These are phyloP conservation scores for Drosophila pruinosa DNA, from an alignment of 1,140 invertebrate genomes.

Conservation along the genomic window DNA sequence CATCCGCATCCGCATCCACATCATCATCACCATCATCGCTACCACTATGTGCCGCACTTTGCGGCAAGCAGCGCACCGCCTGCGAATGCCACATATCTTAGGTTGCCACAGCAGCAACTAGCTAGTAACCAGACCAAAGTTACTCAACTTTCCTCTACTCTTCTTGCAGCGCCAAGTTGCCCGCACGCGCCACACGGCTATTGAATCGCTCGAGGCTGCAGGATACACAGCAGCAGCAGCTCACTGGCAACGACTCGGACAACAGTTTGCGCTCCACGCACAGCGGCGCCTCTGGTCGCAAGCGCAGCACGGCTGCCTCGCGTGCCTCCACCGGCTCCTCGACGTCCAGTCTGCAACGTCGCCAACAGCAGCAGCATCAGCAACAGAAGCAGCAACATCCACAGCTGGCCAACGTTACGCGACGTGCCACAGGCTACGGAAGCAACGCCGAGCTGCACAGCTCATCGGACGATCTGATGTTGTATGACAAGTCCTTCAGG, in stretches of 20 bases:
- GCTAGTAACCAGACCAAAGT: not conserved
- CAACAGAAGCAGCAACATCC: slow-evolving; percentile 8
- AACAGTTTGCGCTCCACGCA: slow-evolving; percentile 67
- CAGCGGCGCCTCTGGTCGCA: slow-evolving; percentile 54
- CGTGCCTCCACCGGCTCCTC: slow-evolving; percentile 72
- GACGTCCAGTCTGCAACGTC: slow-evolving; percentile 69
- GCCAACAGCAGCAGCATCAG: slow-evolving; percentile 56
- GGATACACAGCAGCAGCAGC: slow-evolving; percentile 58
- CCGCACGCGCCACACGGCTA: slow-evolving; percentile 77
- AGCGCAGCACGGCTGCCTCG: slow-evolving; percentile 62
- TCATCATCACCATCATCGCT: slow-evolving; percentile 35
- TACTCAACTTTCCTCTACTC: not conserved
- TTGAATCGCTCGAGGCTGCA: slow-evolving; percentile 80
- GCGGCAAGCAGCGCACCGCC: slow-evolving; percentile 66
- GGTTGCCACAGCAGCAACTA: slow-evolving; percentile 28
- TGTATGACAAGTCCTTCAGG: slow-evolving; percentile 82
- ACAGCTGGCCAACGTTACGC: slow-evolving; percentile 15
- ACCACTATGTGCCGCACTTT: slow-evolving; percentile 27
- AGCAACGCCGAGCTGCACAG: slow-evolving; percentile 68
- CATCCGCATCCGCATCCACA: no score
- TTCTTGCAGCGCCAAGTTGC: slow-evolving; percentile 75
- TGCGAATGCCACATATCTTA: slow-evolving; percentile 65
- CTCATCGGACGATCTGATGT: slow-evolving; percentile 82
- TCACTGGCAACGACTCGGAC: slow-evolving; percentile 64
- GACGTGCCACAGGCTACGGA: slow-evolving; percentile 25